Percentiles rank a stretch among this genome's conserved stretches.
These are phyloP conservation scores for Caenorhabditis sp. DNA, from an alignment of 2,888 invertebrate species.

Conservation along the genomic window DNA sequence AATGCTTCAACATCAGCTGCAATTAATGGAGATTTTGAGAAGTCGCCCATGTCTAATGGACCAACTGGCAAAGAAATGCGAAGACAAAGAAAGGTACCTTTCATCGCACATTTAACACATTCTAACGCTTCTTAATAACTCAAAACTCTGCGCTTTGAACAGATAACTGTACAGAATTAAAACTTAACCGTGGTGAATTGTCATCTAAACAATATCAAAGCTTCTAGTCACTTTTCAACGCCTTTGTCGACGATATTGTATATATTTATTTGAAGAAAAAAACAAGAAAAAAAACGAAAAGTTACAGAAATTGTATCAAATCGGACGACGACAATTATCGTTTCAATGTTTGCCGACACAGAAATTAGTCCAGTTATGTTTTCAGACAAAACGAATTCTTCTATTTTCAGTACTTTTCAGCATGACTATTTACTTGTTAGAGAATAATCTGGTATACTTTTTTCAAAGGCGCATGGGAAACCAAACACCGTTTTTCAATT, in stretches of 20 bases:
- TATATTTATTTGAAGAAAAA: neutral
- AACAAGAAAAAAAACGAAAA: neutral
- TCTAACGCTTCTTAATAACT: too few species aligned
- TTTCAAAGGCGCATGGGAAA: neutral
- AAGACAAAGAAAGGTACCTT: conserved; percentile 44
- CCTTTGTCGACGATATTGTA: too few species aligned
- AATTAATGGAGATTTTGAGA: conserved; percentile 16
- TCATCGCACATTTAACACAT: too few species aligned
- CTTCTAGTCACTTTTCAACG: too few species aligned
- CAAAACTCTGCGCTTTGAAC: too few species aligned
- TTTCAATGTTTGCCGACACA: conserved; percentile 38
- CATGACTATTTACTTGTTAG: too few species aligned
- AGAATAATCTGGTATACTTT: neutral
- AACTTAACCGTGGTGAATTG: too few species aligned
- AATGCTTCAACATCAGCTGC: conserved; percentile 12
- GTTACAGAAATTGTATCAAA: conserved; percentile 38
- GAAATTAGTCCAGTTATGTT: conserved; percentile 16
- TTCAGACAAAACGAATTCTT: neutral
- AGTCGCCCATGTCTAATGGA: conserved; percentile 24
- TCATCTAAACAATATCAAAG: too few species aligned
- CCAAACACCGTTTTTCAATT: neutral
- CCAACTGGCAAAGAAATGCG: conserved; percentile 43
- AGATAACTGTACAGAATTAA: too few species aligned
- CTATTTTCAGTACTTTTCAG: neutral
- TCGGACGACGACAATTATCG: conserved; percentile 38